phyloP scores from a whole-genome alignment of 2,888 invertebrate genomes.

The Drosophila paranaensis region DNA sequence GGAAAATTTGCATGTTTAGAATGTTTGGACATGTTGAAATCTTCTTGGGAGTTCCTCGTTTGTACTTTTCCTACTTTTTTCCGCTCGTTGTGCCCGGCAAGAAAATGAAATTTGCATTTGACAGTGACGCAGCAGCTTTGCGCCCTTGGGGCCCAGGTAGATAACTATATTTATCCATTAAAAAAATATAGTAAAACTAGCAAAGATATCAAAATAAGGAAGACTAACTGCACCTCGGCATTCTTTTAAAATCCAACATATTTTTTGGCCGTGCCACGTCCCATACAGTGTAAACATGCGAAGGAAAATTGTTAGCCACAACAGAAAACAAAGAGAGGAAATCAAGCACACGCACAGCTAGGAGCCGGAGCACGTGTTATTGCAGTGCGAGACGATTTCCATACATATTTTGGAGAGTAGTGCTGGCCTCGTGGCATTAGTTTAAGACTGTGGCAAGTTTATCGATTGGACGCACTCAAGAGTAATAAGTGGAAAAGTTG shows the following conservation, averaged over 20 bases:
- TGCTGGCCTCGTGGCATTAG: conserved; percentile 39
- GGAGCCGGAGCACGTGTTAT: conserved; percentile 58
- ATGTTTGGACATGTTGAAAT: conserved; percentile 80
- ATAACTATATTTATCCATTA: conserved; percentile 39
- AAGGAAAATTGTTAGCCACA: conserved; percentile 34
- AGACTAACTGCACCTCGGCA: not conserved
- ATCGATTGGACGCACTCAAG: conserved; percentile 59
- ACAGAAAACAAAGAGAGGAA: conserved; percentile 19
- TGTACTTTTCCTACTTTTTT: conserved; percentile 8
- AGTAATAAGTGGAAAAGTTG: conserved; percentile 68
- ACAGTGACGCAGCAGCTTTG: conserved; percentile 60
- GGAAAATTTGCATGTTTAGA: conserved; percentile 81
- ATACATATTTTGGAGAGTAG: conserved; percentile 32
- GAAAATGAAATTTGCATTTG: conserved; percentile 76
- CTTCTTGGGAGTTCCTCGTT: conserved; percentile 74
- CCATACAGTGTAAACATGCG: conserved; percentile 58
- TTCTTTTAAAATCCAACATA: conserved; percentile 1
- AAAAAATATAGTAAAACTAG: conserved; percentile 23
- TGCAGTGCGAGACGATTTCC: conserved; percentile 55
- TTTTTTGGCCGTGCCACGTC: not conserved
- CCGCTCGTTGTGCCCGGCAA: conserved; percentile 35
- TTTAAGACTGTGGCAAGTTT: conserved; percentile 21
- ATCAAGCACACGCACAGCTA: not conserved
- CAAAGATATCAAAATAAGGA: conserved; percentile 10
- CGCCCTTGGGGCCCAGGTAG: conserved; percentile 5